Evolutionary conservation across 2,113 vertebrate species (phyloP).

Genomic region (Ophthalmolycus amberensis): DNA sequence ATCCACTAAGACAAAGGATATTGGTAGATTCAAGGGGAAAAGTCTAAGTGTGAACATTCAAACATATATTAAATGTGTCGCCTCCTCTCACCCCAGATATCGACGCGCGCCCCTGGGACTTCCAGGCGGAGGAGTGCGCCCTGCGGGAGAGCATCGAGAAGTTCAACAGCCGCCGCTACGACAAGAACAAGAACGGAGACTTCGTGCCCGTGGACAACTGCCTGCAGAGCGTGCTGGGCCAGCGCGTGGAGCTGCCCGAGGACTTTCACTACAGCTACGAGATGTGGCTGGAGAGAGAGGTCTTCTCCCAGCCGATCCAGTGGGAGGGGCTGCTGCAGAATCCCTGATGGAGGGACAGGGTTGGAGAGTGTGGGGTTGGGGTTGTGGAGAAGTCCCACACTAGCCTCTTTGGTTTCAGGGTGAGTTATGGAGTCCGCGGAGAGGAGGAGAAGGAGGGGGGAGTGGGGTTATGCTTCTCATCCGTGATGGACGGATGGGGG

Average conservation of each 20-base stretch:
- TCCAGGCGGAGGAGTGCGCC: constrained; percentile 97
- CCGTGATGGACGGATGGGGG: background rate
- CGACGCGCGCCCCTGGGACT: constrained; percentile 97
- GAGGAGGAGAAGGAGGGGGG: background rate
- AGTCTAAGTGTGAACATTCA: background rate
- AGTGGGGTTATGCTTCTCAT: background rate
- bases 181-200: constrained; percentile 87
- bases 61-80: background rate
- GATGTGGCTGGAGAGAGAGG: constrained; percentile 97
- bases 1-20: background rate
- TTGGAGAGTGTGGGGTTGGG: background rate
- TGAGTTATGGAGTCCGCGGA: background rate
- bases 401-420: constrained; percentile 5
- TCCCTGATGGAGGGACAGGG: constrained; percentile 45
- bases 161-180: constrained; percentile 94
- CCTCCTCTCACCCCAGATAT: constrained; percentile 84
- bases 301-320: constrained; percentile 95
- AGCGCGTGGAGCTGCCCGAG: constrained; percentile 90
- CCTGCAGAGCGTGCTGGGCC: constrained; percentile 95
- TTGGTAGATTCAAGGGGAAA: background rate
- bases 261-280: constrained; percentile 96
- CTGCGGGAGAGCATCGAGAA: constrained; percentile 94
- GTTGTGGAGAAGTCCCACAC: background rate
- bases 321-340: constrained; percentile 95
- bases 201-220: constrained; percentile 97